These are phyloP conservation scores for Muscidifurax raptorellus DNA, from an alignment of 1,140 invertebrate species.

Conservation along the genomic window DNA sequence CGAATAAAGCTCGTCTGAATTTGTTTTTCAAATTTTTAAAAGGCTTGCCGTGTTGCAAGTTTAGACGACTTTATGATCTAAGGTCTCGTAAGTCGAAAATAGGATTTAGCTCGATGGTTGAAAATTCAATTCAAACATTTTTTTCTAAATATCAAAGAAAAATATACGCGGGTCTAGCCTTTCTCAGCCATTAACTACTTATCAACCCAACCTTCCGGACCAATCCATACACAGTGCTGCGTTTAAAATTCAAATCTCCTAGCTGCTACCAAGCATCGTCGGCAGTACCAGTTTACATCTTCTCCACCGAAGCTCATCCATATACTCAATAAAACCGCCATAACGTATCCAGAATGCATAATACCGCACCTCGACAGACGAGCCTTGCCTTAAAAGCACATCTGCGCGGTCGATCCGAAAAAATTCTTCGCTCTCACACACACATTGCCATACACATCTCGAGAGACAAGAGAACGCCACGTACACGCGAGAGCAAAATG, in stretches of 20 bases:
- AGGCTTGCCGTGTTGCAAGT: too few relatives aligned
- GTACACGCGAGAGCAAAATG: constrained; percentile 15
- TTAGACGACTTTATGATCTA: too few relatives aligned
- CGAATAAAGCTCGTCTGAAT: not conserved
- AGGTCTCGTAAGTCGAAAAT: too few relatives aligned
- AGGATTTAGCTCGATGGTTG: too few relatives aligned
- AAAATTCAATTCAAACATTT: not conserved
- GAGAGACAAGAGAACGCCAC: not conserved
- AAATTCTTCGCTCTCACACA: not conserved
- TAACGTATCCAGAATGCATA: not conserved
- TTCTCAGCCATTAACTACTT: not conserved
- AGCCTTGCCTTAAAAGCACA: not conserved
- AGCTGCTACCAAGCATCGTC: too few relatives aligned
- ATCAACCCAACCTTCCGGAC: too few relatives aligned
- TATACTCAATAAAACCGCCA: not conserved
- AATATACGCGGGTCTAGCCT: not conserved
- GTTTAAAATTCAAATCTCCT: not conserved
- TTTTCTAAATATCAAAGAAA: not conserved
- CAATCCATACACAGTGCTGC: too few relatives aligned
- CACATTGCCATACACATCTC: not conserved
- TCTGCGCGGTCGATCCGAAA: not conserved
- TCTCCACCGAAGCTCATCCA: not conserved
- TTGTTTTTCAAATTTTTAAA: too few relatives aligned
- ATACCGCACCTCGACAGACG: not conserved
- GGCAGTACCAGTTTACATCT: too few relatives aligned